Evolutionary conservation across 2,797 vertebrate genomes (phyloP).

Genomic region (Lacerta agilis): DNA sequence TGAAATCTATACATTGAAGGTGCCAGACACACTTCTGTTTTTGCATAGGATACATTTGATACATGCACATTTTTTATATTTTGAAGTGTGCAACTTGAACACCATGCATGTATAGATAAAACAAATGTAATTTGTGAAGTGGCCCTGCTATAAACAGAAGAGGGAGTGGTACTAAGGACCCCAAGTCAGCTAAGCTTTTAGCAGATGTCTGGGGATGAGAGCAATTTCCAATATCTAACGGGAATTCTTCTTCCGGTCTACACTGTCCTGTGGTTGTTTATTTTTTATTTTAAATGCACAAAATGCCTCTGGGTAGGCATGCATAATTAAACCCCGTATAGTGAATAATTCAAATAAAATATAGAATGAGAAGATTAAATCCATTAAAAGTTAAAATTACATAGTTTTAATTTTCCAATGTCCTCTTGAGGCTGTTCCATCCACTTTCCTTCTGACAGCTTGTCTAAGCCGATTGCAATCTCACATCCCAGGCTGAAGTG

Average conservation of each 20-base stretch:
- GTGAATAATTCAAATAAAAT: conserved; percentile 37
- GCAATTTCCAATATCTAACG: neutral
- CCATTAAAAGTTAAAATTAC: conserved; percentile 34
- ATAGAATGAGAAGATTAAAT: conserved; percentile 14
- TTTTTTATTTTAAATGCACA: neutral
- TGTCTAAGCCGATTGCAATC: conserved; percentile 4
- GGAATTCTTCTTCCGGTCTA: neutral
- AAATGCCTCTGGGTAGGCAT: conserved; percentile 11
- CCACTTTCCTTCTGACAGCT: neutral
- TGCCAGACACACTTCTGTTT: no score
- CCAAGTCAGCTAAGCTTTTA: neutral
- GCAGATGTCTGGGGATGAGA: neutral
- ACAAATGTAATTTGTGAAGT: neutral
- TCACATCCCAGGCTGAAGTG: neutral
- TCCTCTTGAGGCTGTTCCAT: neutral
- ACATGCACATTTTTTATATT: no score
- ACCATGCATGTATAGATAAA: neutral
- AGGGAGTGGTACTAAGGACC: no score
- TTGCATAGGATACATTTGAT: no score
- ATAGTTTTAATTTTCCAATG: conserved; percentile 14
- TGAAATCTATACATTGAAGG: no score
- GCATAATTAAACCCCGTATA: conserved; percentile 19
- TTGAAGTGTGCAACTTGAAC: no score
- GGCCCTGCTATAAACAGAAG: neutral
- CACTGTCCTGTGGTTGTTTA: neutral